Conservation (phyloP, 2,797 vertebrate genomes). For the Thamnophis elegans region DNA sequence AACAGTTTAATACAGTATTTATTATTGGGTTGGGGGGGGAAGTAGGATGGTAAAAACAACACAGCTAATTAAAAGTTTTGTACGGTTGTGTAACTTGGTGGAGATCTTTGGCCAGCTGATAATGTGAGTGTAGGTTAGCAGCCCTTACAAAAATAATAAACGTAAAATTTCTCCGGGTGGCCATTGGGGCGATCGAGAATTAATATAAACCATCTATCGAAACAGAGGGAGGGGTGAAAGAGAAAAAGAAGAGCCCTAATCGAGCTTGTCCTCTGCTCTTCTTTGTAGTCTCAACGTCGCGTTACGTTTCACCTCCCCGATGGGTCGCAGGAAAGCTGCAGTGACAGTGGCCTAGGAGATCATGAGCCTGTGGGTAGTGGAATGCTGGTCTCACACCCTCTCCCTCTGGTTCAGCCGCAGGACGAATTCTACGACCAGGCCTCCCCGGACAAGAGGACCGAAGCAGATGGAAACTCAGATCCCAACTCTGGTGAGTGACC, state of each 20-base stretch:
- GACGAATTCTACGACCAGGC: conserved; percentile 98
- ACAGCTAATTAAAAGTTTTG: background rate
- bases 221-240: background rate
- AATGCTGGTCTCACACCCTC: conserved; percentile 97
- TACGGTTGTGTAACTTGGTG: background rate
- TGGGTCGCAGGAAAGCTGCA: conserved; percentile 99
- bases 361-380: conserved; percentile 97
- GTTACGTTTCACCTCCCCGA: conserved; percentile 99
- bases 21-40: background rate
- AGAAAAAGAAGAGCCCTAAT: conserved; percentile 83
- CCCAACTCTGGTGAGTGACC: conserved; percentile 95
- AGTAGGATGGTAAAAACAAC: background rate
- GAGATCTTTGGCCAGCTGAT: background rate
- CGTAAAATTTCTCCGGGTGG: background rate
- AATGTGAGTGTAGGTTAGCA: background rate
- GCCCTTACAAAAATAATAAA: background rate
- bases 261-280: conserved; percentile 89
- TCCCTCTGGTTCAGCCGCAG: conserved; percentile 99
- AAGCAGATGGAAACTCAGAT: conserved; percentile 98
- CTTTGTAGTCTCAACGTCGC: conserved; percentile 96
- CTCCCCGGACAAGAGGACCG: conserved; percentile 98
- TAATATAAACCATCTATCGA: background rate
- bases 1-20: background rate
- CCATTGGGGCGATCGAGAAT: background rate
- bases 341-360: conserved; percentile 98